A percentile compares a stretch with the other conserved stretches of the same genome.
phyloP scores from a whole-genome alignment of 2,113 vertebrate genomes.

The Nycticorax nycticorax region DNA sequence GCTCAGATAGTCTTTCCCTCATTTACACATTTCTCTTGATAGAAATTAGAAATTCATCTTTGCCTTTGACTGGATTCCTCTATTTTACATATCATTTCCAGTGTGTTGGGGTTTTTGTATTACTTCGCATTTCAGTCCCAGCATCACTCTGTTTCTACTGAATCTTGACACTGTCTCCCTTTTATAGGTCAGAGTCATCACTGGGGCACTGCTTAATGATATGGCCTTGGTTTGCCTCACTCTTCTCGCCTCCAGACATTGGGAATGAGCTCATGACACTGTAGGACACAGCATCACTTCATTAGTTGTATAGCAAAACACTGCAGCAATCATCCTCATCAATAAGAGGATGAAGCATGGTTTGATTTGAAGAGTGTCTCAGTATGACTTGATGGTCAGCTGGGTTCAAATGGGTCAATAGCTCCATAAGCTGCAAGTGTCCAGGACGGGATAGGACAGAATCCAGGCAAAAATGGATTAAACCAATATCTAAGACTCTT shows the following conservation, averaged over 20 bases:
- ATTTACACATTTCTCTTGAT: conserved; percentile 6
- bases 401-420: not conserved
- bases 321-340: not conserved
- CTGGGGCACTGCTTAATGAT: not conserved
- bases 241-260: not conserved
- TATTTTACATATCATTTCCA: not conserved
- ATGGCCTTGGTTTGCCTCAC: not conserved
- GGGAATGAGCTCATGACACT: not conserved
- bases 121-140: not conserved
- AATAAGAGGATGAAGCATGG: fast-evolving
- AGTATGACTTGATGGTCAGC: not conserved
- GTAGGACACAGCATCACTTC: not conserved
- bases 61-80: not conserved
- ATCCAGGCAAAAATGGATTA: not conserved
- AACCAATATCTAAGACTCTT: not conserved
- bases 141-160: not conserved
- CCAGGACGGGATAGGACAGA: not conserved
- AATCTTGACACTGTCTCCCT: not conserved
- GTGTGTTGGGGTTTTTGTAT: not conserved
- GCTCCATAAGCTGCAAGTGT: not conserved
- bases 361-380: not conserved
- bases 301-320: not conserved
- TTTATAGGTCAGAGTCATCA: not conserved
- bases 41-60: conserved; percentile 19
- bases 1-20: not conserved